Conservation (phyloP, 2,797 vertebrate species). For the Sebastes matsubarae region DNA sequence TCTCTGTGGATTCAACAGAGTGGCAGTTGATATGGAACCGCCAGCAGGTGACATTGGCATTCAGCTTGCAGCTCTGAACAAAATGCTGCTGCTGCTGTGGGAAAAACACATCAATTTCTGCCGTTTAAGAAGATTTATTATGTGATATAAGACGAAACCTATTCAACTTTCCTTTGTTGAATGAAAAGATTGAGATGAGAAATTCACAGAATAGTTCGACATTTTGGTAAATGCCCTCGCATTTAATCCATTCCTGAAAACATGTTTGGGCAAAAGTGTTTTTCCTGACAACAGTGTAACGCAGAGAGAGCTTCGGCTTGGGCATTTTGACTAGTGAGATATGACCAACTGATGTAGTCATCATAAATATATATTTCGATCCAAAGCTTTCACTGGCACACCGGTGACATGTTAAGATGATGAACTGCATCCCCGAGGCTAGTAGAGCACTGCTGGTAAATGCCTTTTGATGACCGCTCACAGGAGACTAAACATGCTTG, state of each 20-base stretch:
- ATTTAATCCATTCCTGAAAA: neutral
- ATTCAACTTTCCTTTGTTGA: neutral
- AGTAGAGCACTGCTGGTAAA: neutral
- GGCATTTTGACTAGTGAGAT: neutral
- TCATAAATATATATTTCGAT: neutral
- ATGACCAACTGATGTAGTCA: neutral
- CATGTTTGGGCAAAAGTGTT: neutral
- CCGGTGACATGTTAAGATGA: neutral
- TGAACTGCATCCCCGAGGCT: neutral
- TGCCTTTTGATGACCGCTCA: neutral
- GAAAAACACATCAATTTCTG: neutral
- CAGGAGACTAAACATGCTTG: constrained; percentile 1
- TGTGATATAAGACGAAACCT: neutral
- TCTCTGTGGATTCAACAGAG: constrained; percentile 75
- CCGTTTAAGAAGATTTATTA: neutral
- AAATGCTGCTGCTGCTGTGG: constrained; percentile 16
- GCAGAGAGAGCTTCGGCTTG: constrained; percentile 19
- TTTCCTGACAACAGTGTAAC: constrained; percentile 21
- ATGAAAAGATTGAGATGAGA: neutral
- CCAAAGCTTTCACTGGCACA: neutral
- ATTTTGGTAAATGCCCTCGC: neutral
- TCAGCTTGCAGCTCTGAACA: constrained; percentile 15
- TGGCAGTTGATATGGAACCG: constrained; percentile 70
- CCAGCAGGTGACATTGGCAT: constrained; percentile 69
- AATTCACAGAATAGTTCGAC: neutral